Conservation (phyloP, 2,113 vertebrate species). For the Ptilonorhynchus violaceus region DNA sequence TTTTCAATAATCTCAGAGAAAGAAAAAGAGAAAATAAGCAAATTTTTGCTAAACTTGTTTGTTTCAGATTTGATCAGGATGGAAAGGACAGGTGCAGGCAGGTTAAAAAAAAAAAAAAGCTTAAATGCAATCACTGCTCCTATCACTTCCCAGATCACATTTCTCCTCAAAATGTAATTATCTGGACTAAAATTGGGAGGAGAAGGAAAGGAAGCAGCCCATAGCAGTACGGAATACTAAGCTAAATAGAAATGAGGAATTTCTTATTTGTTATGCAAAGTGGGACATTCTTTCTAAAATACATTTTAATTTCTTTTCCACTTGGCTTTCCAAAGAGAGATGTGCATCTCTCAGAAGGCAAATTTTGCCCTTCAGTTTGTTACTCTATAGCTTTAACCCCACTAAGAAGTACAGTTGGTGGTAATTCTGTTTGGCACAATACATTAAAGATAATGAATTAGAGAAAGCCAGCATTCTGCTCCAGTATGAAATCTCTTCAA, state of each 20-base stretch:
- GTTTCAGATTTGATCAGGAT: background rate
- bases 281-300: background rate
- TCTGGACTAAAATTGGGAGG: background rate
- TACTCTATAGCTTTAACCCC: background rate
- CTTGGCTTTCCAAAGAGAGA: background rate
- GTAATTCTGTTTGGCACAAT: slow-evolving; percentile 38
- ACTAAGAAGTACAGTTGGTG: background rate
- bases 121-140: background rate
- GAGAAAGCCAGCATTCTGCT: background rate
- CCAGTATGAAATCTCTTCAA: background rate
- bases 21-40: background rate
- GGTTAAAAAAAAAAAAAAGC: background rate
- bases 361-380: slow-evolving; percentile 20
- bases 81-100: background rate
- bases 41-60: background rate
- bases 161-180: background rate
- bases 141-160: background rate
- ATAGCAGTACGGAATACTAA: background rate
- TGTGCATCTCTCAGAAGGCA: background rate
- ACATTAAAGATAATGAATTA: slow-evolving; percentile 34
- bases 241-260: background rate
- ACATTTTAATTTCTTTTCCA: slow-evolving; percentile 6
- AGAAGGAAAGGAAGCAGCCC: background rate
- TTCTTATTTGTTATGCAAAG: slow-evolving; percentile 19
- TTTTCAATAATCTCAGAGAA: background rate